Conservation (phyloP, 1,140 invertebrate genomes). For the Tetragonula clypearis region DNA sequence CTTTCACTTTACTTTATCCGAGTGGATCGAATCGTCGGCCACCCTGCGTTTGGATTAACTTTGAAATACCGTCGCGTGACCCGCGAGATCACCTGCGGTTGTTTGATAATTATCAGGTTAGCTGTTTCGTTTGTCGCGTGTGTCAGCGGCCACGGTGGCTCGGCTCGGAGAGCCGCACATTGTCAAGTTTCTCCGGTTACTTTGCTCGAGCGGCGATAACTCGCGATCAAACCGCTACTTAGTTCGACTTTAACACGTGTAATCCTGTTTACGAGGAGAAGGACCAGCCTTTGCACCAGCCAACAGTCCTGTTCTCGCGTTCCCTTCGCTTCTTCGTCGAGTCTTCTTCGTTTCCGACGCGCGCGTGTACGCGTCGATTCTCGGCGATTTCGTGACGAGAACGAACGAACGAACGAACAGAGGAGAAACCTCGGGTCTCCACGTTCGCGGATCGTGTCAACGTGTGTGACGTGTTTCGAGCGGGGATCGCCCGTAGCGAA, state of each 20-base stretch:
- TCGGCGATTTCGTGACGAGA: neutral
- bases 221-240: slow-evolving; percentile 44
- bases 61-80: neutral
- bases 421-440: neutral
- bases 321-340: neutral
- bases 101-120: neutral
- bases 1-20: neutral
- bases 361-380: too few species aligned
- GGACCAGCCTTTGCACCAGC: neutral
- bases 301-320: slow-evolving; percentile 31
- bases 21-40: neutral
- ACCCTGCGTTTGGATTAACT: neutral
- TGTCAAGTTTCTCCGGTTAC: slow-evolving; percentile 49
- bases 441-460: neutral
- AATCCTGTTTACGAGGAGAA: slow-evolving; percentile 54
- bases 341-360: neutral
- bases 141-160: neutral
- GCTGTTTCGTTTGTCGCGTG: neutral
- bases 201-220: slow-evolving; percentile 32
- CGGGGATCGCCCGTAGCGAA: neutral
- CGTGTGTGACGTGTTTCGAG: neutral
- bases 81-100: neutral
- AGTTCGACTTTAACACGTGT: slow-evolving; percentile 48
- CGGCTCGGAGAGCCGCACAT: neutral
- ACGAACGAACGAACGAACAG: neutral